These are phyloP conservation scores for Eupelmus urozonus DNA, from an alignment of 2,888 invertebrate genomes.

Conservation along the genomic window DNA sequence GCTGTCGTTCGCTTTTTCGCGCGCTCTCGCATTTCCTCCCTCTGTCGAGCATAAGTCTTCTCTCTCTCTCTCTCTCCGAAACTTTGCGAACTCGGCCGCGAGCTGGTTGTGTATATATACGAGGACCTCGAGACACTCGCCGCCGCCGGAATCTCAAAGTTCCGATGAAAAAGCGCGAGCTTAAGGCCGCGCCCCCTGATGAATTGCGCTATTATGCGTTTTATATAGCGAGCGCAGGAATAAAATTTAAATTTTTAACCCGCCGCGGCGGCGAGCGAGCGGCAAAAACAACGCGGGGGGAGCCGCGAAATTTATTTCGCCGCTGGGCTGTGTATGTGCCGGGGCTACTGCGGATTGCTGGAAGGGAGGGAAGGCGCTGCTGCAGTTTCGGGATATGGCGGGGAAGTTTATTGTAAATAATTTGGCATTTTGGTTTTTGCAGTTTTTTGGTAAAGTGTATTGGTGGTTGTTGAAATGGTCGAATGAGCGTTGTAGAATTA, in stretches of 20 bases:
- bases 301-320: constrained; percentile 38
- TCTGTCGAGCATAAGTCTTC: constrained; percentile 61
- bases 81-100: constrained; percentile 29
- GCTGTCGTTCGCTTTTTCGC: constrained; percentile 65
- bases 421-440: no score
- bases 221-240: constrained; percentile 37
- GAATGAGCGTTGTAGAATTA: no score
- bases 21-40: constrained; percentile 64
- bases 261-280: constrained; percentile 1
- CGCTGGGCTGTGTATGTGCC: not conserved
- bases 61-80: constrained; percentile 4
- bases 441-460: no score
- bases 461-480: no score
- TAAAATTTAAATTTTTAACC: constrained; percentile 55
- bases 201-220: constrained; percentile 53
- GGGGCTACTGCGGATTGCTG: no score
- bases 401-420: not conserved
- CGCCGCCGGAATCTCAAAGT: constrained; percentile 54
- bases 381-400: not conserved
- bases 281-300: constrained; percentile 10
- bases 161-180: constrained; percentile 53
- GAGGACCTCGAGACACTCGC: constrained; percentile 3
- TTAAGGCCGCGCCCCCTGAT: constrained; percentile 36
- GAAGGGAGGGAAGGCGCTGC: not conserved
- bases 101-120: constrained; percentile 27